Percentiles rank a stretch among this genome's conserved stretches.
phyloP scores from a whole-genome alignment of 2,113 vertebrate species.

The Rhombomys opimus region DNA sequence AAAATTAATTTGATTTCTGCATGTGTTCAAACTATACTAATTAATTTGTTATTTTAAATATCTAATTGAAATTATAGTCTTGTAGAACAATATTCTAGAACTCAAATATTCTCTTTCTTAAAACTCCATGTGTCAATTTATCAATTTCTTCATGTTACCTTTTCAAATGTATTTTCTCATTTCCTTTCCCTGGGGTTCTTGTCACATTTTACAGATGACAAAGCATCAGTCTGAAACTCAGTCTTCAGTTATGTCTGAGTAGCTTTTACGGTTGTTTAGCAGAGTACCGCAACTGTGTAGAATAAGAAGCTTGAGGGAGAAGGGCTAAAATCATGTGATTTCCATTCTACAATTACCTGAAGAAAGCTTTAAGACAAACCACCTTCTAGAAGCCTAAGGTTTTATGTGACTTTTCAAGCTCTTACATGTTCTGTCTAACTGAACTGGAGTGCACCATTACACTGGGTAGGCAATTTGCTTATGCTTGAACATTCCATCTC shows the following conservation, averaged over 20 bases:
- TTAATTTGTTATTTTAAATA: conserved; percentile 13
- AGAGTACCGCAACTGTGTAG: conserved; percentile 68
- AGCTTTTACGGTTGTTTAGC: conserved; percentile 83
- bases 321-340: conserved; percentile 60
- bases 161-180: conserved; percentile 48
- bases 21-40: neutral
- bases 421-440: conserved; percentile 56
- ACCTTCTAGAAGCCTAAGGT: conserved; percentile 40
- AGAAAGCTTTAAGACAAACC: conserved; percentile 67
- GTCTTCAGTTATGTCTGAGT: conserved; percentile 11
- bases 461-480: conserved; percentile 69
- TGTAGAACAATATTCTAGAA: neutral
- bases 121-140: neutral
- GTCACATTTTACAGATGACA: conserved; percentile 42
- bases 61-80: neutral
- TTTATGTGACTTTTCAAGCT: conserved; percentile 52
- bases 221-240: conserved; percentile 53
- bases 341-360: conserved; percentile 73
- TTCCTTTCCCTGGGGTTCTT: conserved; percentile 10
- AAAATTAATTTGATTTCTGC: conserved; percentile 35
- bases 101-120: conserved; percentile 37
- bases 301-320: conserved; percentile 61
- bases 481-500: conserved; percentile 81
- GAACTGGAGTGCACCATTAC: conserved; percentile 38
- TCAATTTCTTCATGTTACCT: neutral